Evolutionary conservation across 2,797 vertebrate species (phyloP), one percentile per base, ranked within the genome.

Genomic region (Hoplostethus atlanticus): DNA sequence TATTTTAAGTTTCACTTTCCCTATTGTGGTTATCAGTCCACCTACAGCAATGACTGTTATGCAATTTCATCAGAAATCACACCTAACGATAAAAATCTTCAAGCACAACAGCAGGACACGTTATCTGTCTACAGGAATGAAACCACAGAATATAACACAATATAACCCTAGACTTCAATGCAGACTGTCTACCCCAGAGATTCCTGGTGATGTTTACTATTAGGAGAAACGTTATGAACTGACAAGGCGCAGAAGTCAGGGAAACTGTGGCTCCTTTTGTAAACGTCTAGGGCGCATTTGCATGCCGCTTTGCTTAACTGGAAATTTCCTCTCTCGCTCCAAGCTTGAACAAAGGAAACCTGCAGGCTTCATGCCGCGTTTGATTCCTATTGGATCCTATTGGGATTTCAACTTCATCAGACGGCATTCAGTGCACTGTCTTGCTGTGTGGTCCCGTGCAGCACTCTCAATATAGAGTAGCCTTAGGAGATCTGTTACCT

Each of bases 201-300:
- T 51, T 42, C 42, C 34, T 67, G 25, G 34, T 75, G 1, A 42
- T 28, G 40, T 52, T 50, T 11, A 69, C 4, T 59, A 64, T 47
- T 15, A 65, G 21, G 40, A 11, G 6, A 17, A 51, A 57, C 17
- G 6, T 11, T 10, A 17, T 12, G 10, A 36, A 51, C 3, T 21
- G 2, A 48, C 8, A 61, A 50, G 59, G 56, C 15, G 31, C 66
- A 78, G 21, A 36, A 16, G 47, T 38, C 21, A 38, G 28, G 12
- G 30, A 55, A 34, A 55, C 17, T 17, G 44, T 12, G 31, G 36
- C 36, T 50, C 9, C 36, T 65, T 34, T 58, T 73, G 52, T 59
- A 69, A 67, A 80, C 36, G 47, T 25, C 34, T 67, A 21, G 25
- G 55, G 15, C 12, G 16, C 30, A 72, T 83, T 86, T 85, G 71